phyloP scores from a whole-genome alignment of 2,113 vertebrate species.

The Melanostigma gelatinosum region DNA sequence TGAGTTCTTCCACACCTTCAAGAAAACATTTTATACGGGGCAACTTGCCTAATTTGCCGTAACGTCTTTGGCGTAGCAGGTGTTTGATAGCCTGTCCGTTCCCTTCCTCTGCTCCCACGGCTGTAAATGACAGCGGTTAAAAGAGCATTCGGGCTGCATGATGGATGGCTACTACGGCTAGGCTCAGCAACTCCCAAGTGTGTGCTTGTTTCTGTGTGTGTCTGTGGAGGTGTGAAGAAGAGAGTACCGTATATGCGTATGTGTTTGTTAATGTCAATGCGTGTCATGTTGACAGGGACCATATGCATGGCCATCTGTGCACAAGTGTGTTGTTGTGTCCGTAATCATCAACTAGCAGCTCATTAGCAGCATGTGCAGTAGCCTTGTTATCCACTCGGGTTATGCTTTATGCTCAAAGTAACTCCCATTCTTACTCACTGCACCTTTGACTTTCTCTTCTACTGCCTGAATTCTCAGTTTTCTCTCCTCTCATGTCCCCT shows the following conservation, averaged over 20 bases:
- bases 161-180: conserved; percentile 55
- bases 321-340: conserved; percentile 36
- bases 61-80: conserved; percentile 48
- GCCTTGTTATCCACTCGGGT: conserved; percentile 34
- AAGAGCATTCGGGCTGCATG: conserved; percentile 70
- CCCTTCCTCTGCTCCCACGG: conserved; percentile 41
- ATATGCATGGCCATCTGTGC: conserved; percentile 68
- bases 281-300: conserved; percentile 47
- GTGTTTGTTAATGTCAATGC: conserved; percentile 31
- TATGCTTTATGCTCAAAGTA: neutral
- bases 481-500: neutral
- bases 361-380: conserved; percentile 43
- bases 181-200: conserved; percentile 27
- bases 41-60: conserved; percentile 46
- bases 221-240: conserved; percentile 47
- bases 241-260: conserved; percentile 2
- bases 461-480: neutral
- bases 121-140: conserved; percentile 75
- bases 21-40: conserved; percentile 18
- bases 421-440: neutral
- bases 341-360: conserved; percentile 43
- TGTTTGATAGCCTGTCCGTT: conserved; percentile 43
- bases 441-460: neutral
- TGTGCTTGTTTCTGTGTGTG: conserved; percentile 28
- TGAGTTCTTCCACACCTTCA: conserved; percentile 8